phyloP scores from a whole-genome alignment of 2,888 invertebrate genomes.

The Cantharis nigra region DNA sequence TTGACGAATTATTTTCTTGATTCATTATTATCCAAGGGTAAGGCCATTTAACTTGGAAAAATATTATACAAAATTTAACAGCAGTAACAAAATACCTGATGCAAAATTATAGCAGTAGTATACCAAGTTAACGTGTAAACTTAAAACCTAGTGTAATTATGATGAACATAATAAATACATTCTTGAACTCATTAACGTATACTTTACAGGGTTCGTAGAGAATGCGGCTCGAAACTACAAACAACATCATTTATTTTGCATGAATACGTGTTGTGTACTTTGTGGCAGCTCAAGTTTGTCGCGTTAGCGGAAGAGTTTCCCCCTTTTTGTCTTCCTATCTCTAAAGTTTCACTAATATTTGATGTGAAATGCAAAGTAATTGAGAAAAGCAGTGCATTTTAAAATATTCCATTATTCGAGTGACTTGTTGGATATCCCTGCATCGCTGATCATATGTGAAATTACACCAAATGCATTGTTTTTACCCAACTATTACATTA shows the following conservation, averaged over 20 bases:
- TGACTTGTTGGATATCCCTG: not conserved
- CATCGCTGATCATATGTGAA: not conserved
- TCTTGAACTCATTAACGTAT: conserved; percentile 39
- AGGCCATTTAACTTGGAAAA: not conserved
- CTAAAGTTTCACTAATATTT: conserved; percentile 38
- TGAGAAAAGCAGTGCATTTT: conserved; percentile 3
- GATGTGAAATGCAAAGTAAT: conserved; percentile 34
- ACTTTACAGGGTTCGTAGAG: conserved; percentile 36
- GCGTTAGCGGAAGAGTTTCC: conserved; percentile 28
- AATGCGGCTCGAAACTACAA: conserved; percentile 30
- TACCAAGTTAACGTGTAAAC: conserved; percentile 13
- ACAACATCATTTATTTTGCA: conserved; percentile 43
- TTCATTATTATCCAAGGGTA: not conserved
- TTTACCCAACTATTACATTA: not conserved
- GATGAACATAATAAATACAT: conserved; percentile 38
- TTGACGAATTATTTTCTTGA: not conserved
- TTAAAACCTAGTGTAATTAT: conserved; percentile 30
- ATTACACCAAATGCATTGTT: not conserved
- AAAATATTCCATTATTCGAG: not conserved
- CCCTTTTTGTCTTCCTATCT: conserved; percentile 36
- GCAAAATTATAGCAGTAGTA: conserved; percentile 1
- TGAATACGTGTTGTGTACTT: conserved; percentile 40
- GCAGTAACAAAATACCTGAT: conserved; percentile 3
- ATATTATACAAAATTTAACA: not conserved
- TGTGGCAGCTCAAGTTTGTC: conserved; percentile 33